Evolutionary conservation across 2,797 vertebrate genomes (phyloP), one percentile per base, ranked within the genome.

Genomic region (Alosa sapidissima): DNA sequence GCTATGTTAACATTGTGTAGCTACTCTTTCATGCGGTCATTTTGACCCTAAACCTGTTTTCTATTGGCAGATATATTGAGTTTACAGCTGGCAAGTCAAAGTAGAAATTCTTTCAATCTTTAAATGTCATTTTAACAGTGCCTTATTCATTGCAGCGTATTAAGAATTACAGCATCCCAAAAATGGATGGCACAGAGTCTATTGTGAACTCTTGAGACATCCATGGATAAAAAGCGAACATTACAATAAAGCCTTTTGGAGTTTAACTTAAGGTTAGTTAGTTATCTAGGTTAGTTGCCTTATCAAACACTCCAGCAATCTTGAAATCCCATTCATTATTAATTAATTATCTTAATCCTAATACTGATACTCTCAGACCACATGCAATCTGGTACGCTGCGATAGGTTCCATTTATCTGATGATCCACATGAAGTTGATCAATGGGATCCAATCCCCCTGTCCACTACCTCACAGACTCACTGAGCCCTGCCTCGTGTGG

Each of bases 1-100:
- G 93, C 92, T 90, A 91, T 92, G 72, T 78, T 78, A 78, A 36
- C 41, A 19, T 16, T 11, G 72, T 78, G 36, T 45, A 55, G 54
- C 54, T 55, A 45, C 36, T 78, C 72, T 78, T 47, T 47, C 72
- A 5, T 33, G 16, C 21, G 72, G 72, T 47, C 72, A 78, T 78
- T 78, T 47, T 78, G 14, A 19, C 72, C 36, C 14, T 21, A 6
- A 45, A 78, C 2, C 28, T 7, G 36, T 41, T 78, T 78, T 78
- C 13, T 45, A 9, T 78, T 47, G 41, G 19, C 72, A 21, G 16
- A 47, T 45, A 36, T 45, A 36, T 78, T 45, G 16, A 78, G 36
- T 21, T 19, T 45, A 78, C 41, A 45, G 5, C 19, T 45, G 41
- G 41, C 41, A 16, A 47, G 72, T 45, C 21, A 19, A 13, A 24